Evolutionary conservation across 2,113 vertebrate species (phyloP), one percentile per base, ranked within the genome.

Genomic region (Anoura caudifer): DNA sequence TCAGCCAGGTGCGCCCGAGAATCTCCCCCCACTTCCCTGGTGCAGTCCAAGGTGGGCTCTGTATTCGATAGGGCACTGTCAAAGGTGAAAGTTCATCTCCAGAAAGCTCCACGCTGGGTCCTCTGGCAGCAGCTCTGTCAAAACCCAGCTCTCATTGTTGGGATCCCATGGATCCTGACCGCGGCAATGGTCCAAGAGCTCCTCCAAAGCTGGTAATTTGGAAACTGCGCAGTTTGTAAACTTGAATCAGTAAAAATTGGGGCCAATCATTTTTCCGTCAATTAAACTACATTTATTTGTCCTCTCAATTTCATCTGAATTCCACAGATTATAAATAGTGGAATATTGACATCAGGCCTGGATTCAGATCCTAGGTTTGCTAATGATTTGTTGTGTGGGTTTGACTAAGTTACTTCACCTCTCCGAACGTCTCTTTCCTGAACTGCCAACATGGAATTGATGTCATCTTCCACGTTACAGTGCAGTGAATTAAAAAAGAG

Each of bases 401-500:
- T 91, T n/a, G 33, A 76, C n/a, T 63, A 70, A 36, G 50, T 75
- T 89, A 54, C 31, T 82, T 72, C 22, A 77, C 17, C 10, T 89
- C 70, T 47, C 81, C n/a, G 45, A 89, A 43, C 1, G 0, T 59
- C 3, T 22, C 7, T 75, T 87, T 95, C 33, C 61, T 61, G 59
- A 67, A 5, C 41, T 52, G 56, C 41, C 69, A 69, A 47, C 45
- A 28, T 36, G 24, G 24, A 80, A 75, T 5, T 59, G 63, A 24
- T 33, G 11, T n/a, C 31, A 67, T 43, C 50, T 16, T 81, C 45
- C 76, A 50, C 31, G 72, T 67, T 41, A 43, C 24, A 50, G 16
- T 11, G 47, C 14, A 73, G 6, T 22, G 56, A 47, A 0, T 54
- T 73, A 41, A 24, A 31, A 38, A 52, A 88, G 63, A 91, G 92